These are phyloP conservation scores for Nebria salina DNA, from an alignment of 2,888 invertebrate genomes.

Conservation along the genomic window DNA sequence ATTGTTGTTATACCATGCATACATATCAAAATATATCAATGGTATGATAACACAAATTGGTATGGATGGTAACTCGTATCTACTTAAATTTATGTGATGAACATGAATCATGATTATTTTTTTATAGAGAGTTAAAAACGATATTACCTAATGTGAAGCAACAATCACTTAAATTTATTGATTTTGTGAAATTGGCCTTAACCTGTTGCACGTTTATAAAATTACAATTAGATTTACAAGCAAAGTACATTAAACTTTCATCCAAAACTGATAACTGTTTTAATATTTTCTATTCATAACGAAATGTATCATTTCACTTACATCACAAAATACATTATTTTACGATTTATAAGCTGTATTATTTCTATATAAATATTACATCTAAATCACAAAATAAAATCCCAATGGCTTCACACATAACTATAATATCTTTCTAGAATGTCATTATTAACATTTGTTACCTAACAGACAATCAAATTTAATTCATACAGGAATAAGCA, in stretches of 20 bases:
- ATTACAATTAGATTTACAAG: neutral
- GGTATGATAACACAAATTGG: too few species aligned
- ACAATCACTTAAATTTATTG: slow-evolving; percentile 35
- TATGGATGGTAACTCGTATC: neutral
- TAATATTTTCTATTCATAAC: too few species aligned
- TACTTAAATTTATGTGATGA: slow-evolving; percentile 3
- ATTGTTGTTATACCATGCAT: too few species aligned
- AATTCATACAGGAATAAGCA: neutral
- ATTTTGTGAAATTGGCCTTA: slow-evolving; percentile 43
- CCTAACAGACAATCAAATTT: neutral
- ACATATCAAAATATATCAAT: too few species aligned
- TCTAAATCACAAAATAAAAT: neutral
- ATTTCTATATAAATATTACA: neutral
- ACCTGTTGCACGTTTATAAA: slow-evolving; percentile 25
- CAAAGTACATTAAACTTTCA: neutral
- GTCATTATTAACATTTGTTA: neutral
- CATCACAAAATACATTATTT: too few species aligned
- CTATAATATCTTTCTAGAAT: neutral
- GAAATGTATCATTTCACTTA: too few species aligned
- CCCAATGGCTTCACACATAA: neutral
- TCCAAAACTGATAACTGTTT: neutral
- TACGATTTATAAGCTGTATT: too few species aligned
- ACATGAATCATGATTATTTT: slow-evolving; percentile 26
- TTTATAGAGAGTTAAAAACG: slow-evolving; percentile 23
- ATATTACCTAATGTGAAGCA: slow-evolving; percentile 41